Percentiles rank a stretch among this genome's conserved stretches.
phyloP scores from a whole-genome alignment of 2,113 vertebrate genomes.

The Entosphenus tridentatus region DNA sequence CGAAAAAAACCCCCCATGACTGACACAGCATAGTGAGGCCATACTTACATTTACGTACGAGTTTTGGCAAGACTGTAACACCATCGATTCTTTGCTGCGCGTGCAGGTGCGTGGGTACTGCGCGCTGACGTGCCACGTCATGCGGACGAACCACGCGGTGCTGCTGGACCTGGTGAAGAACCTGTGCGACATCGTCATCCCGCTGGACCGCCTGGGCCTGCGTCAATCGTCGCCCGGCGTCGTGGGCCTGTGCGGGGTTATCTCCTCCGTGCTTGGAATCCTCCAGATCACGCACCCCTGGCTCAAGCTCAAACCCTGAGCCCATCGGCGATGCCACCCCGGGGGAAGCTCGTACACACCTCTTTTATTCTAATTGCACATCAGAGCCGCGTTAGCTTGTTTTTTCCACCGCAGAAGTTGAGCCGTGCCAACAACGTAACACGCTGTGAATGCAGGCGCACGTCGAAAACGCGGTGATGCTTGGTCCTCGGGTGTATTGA shows the following conservation, averaged over 20 bases:
- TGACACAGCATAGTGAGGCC: background rate
- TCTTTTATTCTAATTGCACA: no score
- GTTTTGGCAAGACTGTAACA: no score
- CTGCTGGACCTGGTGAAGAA: slow-evolving; percentile 59
- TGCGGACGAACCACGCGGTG: slow-evolving; percentile 45
- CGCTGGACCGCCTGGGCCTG: slow-evolving; percentile 51
- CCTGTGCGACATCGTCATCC: slow-evolving; percentile 56
- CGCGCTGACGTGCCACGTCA: slow-evolving; percentile 24
- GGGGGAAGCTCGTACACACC: background rate
- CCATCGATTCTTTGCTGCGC: slow-evolving; percentile 12
- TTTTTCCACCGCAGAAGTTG: no score
- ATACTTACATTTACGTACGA: no score
- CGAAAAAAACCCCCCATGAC: background rate
- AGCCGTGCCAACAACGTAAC: no score
- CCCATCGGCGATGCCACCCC: background rate
- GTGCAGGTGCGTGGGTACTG: slow-evolving; percentile 17
- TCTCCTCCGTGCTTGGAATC: slow-evolving; percentile 55
- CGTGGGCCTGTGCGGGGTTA: slow-evolving; percentile 51
- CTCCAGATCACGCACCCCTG: slow-evolving; percentile 54
- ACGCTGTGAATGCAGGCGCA: no score
- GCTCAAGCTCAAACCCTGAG: slow-evolving; percentile 70
- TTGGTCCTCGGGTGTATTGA: no score
- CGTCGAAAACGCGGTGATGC: no score
- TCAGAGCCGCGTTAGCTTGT: no score
- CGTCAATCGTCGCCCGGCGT: slow-evolving; percentile 32